Evolutionary conservation across 2,797 vertebrate species (phyloP), one percentile per base, ranked within the genome.

Genomic region (Acanthis flammea): DNA sequence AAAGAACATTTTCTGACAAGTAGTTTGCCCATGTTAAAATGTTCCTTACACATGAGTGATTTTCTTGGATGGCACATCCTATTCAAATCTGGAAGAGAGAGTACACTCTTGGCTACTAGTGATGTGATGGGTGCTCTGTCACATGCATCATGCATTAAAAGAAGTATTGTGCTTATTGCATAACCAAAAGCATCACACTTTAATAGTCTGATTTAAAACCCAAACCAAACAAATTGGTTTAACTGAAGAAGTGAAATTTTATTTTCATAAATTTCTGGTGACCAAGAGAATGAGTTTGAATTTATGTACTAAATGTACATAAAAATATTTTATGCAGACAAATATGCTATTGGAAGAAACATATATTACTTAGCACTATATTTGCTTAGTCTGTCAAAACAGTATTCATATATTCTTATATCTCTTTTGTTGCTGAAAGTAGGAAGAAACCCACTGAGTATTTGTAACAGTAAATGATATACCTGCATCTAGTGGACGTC

Each of bases 1-100:
- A 87, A 87, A 53, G 76, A 95, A 97, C 75, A 75, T 91, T 97
- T 97, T 96, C 80, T 83, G 95, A 91, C 82, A 96, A 89, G 87
- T 96, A 66, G 78, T 81, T 92, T 88, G 92, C 86, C 76, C 76
- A 25, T 75, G 53, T 95, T 95, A 82, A 90, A 95, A 86, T 7
- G 14, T 86, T 83, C 92, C 65, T 96, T 57, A 78, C 89, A 10
- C 74, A 47, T 74, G 33, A 93, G 44, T 86, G 81, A 55, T 90
- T 96, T 92, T 77, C 63, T 95, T 94, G 90, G 57, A 45, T 12
- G 9, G 45, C 30, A 57, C n/a, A 66, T 93, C n/a, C 47, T 80
- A 23, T 80, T 80, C 41, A 48, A 74, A 77, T 77, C 78, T 91
- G 47, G 50, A 77, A 87, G 27, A 71, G 23, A 62, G 5, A 44